These are phyloP conservation scores for Tetragonula carbonaria DNA, from an alignment of 2,888 invertebrate species.

Conservation along the genomic window DNA sequence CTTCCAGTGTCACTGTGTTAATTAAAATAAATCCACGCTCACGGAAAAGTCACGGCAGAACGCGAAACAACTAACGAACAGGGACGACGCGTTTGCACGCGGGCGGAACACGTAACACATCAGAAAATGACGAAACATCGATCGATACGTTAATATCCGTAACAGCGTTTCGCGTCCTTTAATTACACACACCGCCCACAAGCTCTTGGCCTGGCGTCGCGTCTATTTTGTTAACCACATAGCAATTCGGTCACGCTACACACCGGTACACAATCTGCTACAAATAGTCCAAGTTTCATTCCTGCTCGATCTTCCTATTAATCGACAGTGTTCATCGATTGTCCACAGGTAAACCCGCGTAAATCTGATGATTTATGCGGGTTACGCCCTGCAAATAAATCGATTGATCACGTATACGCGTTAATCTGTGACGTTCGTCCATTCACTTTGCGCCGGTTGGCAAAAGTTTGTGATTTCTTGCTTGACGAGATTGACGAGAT, in stretches of 20 bases:
- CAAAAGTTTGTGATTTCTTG: not conserved
- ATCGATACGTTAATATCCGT: constrained; percentile 52
- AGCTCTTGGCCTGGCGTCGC: constrained; percentile 30
- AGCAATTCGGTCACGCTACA: constrained; percentile 27
- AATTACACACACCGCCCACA: constrained; percentile 29
- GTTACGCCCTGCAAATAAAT: constrained; percentile 13
- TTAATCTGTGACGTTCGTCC: not conserved
- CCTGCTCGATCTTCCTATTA: constrained; percentile 25
- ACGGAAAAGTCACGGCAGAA: not conserved
- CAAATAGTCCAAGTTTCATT: constrained; percentile 42
- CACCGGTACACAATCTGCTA: constrained; percentile 24
- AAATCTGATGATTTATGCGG: constrained; percentile 19
- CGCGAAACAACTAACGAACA: not conserved
- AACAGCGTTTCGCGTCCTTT: constrained; percentile 41
- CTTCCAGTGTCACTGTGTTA: not conserved
- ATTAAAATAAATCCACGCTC: not conserved
- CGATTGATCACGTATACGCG: constrained; percentile 7
- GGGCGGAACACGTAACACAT: constrained; percentile 10
- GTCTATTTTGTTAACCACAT: constrained; percentile 39
- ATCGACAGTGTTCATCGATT: constrained; percentile 5
- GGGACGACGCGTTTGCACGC: not conserved
- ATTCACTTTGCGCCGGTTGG: not conserved
- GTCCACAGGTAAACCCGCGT: not conserved
- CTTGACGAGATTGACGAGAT: too few relatives aligned
- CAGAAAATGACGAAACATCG: constrained; percentile 11